Conservation (phyloP, 2,888 invertebrate genomes). For the Gastrophysa polygoni region DNA sequence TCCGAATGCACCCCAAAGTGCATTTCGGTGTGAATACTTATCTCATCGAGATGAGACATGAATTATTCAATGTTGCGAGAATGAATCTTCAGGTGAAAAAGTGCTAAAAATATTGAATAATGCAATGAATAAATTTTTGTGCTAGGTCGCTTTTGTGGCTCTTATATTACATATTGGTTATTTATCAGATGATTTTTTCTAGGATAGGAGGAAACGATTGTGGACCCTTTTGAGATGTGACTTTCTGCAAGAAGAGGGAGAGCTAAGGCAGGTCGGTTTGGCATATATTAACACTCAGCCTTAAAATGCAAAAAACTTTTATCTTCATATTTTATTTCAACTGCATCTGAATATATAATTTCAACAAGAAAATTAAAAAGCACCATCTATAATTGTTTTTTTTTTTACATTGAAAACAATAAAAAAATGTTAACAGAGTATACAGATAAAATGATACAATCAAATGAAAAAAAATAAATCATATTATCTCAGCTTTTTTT, state of each 20-base stretch:
- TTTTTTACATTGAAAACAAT: conserved; percentile 26
- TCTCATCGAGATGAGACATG: conserved; percentile 22
- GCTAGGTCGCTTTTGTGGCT: too few species aligned
- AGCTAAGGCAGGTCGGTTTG: conserved; percentile 45
- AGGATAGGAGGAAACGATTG: conserved; percentile 42
- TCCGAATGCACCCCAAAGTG: conserved; percentile 15
- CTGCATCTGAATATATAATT: conserved; percentile 33
- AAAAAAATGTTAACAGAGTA: conserved; percentile 31
- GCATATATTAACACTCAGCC: conserved; percentile 45
- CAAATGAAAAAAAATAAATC: conserved; percentile 25
- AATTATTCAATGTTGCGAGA: conserved; percentile 21
- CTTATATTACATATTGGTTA: too few species aligned
- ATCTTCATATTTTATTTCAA: conserved; percentile 36
- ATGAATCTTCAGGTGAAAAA: conserved; percentile 23
- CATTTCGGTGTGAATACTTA: conserved; percentile 22
- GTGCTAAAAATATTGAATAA: too few species aligned
- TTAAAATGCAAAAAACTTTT: conserved; percentile 21
- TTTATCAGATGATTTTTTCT: conserved; percentile 9
- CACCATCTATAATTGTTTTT: conserved; percentile 33
- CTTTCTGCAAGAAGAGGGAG: conserved; percentile 42
- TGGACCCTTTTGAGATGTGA: conserved; percentile 43
- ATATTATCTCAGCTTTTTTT: conserved; percentile 17
- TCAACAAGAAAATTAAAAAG: conserved; percentile 36
- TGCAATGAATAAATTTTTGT: too few species aligned
- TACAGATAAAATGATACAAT: conserved; percentile 22